Evolutionary conservation across 1,140 invertebrate genomes (phyloP).

Genomic region (Drosophila trapezifrons): DNA sequence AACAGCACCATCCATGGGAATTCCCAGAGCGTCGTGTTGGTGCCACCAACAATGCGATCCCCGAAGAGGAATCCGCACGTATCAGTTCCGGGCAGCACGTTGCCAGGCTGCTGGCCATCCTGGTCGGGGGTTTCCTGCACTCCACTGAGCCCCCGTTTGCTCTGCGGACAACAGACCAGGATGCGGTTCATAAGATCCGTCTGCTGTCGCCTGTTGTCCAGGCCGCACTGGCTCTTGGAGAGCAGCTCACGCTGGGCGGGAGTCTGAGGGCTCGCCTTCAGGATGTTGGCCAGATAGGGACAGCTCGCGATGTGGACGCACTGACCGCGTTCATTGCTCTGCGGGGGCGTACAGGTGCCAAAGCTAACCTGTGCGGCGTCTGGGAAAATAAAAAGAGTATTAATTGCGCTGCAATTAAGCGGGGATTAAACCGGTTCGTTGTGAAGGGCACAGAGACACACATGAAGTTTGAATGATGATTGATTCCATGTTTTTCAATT

Average conservation of each 20-base stretch:
- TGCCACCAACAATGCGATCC: constrained; percentile 87
- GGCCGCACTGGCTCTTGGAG: constrained; percentile 64
- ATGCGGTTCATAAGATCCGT: constrained; percentile 46
- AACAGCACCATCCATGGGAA: constrained; percentile 89
- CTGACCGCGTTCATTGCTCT: constrained; percentile 66
- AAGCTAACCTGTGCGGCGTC: constrained; percentile 58
- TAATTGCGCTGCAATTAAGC: constrained; percentile 16
- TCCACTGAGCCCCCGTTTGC: constrained; percentile 4
- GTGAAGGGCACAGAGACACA: not conserved
- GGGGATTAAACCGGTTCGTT: constrained; percentile 47
- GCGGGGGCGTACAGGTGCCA: constrained; percentile 79
- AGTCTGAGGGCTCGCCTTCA: constrained; percentile 35
- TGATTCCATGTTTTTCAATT: not conserved
- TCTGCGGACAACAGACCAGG: constrained; percentile 64
- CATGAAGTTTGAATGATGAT: constrained; percentile 1
- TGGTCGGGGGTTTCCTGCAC: not conserved
- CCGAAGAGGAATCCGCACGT: constrained; percentile 84
- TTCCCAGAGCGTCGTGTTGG: constrained; percentile 86
- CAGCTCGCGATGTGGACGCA: constrained; percentile 84
- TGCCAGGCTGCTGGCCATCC: constrained; percentile 31
- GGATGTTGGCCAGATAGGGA: constrained; percentile 70
- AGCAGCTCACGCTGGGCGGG: constrained; percentile 37
- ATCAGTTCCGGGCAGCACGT: constrained; percentile 62
- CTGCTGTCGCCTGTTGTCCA: constrained; percentile 57
- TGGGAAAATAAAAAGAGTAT: constrained; percentile 6